phyloP scores from a whole-genome alignment of 2,888 invertebrate genomes.

The Dichetophora obliterata region DNA sequence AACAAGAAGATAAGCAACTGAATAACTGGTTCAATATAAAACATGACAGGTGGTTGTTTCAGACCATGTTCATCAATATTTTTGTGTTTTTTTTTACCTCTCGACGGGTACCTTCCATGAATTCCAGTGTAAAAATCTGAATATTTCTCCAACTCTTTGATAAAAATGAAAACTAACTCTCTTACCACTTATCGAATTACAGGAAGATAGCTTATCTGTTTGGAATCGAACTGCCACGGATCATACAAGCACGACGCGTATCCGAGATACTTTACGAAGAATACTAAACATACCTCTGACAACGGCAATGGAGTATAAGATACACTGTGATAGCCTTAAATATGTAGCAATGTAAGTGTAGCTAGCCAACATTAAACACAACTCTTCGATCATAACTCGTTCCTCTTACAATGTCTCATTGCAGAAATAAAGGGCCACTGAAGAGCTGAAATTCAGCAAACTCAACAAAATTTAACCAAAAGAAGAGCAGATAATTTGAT shows the following conservation, averaged over 20 bases:
- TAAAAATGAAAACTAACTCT: slow-evolving; percentile 1
- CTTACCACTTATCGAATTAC: slow-evolving; percentile 28
- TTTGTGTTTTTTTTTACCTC: not conserved
- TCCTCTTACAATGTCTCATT: slow-evolving; percentile 45
- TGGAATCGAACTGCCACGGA: slow-evolving; percentile 98
- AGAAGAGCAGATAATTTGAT: slow-evolving; percentile 58
- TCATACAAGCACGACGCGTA: slow-evolving; percentile 87
- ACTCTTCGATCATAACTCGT: not conserved
- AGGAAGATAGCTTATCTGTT: slow-evolving; percentile 96
- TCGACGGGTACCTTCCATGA: not conserved
- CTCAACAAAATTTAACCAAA: slow-evolving; percentile 60
- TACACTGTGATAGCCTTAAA: slow-evolving; percentile 85
- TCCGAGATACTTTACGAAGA: slow-evolving; percentile 94
- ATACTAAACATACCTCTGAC: slow-evolving; percentile 94
- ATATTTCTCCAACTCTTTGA: not conserved
- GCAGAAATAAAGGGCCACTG: slow-evolving; percentile 68
- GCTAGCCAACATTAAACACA: not conserved
- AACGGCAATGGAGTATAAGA: slow-evolving; percentile 95
- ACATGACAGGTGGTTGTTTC: not conserved
- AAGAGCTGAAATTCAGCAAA: slow-evolving; percentile 69
- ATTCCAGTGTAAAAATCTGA: not conserved
- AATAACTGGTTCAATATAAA: too few relatives aligned
- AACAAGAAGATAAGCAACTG: too few relatives aligned
- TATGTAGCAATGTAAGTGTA: slow-evolving; percentile 71
- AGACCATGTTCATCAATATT: not conserved